Percentiles rank a stretch among this genome's conserved stretches.
Evolutionary conservation across 1,140 invertebrate species (phyloP).

Genomic region (Bicyclus anynana): DNA sequence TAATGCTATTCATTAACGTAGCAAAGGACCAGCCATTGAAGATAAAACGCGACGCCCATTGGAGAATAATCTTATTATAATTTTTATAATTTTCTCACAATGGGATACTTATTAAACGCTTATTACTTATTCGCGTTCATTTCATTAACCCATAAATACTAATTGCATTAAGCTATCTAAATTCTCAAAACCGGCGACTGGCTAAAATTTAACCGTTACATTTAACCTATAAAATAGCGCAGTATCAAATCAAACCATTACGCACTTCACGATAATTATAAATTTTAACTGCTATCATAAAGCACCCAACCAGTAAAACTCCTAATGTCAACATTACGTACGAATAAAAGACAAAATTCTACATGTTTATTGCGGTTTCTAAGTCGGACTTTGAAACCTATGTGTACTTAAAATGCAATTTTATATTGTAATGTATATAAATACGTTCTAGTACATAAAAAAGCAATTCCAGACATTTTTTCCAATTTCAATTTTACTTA

Average conservation of each 20-base stretch:
- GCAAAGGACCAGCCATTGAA: neutral
- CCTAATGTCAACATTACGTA: neutral
- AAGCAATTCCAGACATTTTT: conserved; percentile 11
- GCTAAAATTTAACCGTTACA: neutral
- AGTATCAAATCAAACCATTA: neutral
- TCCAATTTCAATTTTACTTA: conserved; percentile 4
- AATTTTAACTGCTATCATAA: neutral
- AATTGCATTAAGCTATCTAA: neutral
- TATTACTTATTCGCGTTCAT: neutral
- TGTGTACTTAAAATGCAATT: conserved; percentile 8
- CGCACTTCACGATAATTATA: neutral
- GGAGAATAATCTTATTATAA: neutral
- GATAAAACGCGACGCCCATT: neutral
- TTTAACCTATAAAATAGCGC: neutral
- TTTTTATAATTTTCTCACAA: neutral
- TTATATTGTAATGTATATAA: neutral
- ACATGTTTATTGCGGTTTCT: neutral
- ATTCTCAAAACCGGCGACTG: neutral
- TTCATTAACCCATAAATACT: neutral
- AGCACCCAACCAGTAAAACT: neutral
- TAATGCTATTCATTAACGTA: neutral
- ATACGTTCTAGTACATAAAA: neutral
- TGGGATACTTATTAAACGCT: neutral
- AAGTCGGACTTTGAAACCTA: neutral
- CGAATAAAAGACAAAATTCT: no score